Conservation (phyloP, 2,797 vertebrate genomes). For the Momotus momota region DNA sequence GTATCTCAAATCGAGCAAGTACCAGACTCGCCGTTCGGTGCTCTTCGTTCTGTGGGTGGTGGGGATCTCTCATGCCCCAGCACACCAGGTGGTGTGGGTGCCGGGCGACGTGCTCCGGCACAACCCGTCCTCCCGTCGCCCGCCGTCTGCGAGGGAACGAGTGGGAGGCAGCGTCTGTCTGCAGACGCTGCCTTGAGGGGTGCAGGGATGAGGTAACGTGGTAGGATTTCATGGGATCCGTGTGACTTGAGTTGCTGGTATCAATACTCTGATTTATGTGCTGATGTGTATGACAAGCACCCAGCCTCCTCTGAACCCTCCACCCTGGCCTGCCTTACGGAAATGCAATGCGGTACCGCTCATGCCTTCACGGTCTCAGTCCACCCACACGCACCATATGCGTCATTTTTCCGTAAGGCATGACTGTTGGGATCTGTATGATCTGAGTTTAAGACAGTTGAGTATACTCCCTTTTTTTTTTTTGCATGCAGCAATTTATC, state of each 20-base stretch:
- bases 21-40: accelerated
- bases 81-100: accelerated
- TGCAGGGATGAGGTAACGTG: neutral
- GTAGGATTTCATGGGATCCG: neutral
- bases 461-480: neutral
- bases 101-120: accelerated
- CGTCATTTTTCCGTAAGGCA: neutral
- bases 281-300: neutral
- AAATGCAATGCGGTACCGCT: neutral
- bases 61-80: neutral
- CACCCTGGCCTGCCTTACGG: accelerated
- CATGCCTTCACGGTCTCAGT: neutral
- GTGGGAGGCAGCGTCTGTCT: neutral
- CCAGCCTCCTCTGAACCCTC: neutral
- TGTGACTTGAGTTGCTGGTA: neutral
- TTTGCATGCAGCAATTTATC: neutral
- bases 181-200: accelerated
- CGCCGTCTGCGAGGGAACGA: neutral
- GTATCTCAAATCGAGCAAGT: accelerated
- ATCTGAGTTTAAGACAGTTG: neutral
- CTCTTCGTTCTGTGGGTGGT: accelerated
- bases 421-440: neutral
- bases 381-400: constrained; percentile 34
- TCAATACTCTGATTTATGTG: neutral
- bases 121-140: neutral